Percentiles rank a stretch among this genome's conserved stretches.
phyloP scores from a whole-genome alignment of 2,113 vertebrate species.

The Scytalopus superciliaris region DNA sequence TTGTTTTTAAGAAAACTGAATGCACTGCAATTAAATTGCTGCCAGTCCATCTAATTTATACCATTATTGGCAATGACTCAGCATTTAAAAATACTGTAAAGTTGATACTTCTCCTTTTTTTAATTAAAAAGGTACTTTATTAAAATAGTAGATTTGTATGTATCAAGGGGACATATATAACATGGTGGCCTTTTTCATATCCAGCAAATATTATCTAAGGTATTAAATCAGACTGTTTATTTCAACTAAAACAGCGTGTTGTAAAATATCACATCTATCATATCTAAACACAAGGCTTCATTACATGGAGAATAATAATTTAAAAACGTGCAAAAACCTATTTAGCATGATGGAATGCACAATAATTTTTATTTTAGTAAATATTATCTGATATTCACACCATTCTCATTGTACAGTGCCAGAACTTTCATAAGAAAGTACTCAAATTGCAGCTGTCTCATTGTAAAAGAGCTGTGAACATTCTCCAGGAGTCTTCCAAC shows the following conservation, averaged over 20 bases:
- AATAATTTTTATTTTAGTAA: neutral
- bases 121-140: neutral
- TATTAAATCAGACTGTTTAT: neutral
- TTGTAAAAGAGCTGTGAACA: neutral
- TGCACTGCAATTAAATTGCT: neutral
- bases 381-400: neutral
- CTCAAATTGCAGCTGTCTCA: neutral
- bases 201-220: neutral
- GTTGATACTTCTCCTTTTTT: neutral
- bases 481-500: neutral
- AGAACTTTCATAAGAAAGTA: neutral
- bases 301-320: neutral
- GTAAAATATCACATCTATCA: neutral
- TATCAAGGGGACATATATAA: neutral
- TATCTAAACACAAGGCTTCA: neutral
- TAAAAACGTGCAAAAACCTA: neutral
- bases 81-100: neutral
- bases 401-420: neutral
- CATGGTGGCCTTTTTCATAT: neutral
- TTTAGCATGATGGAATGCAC: neutral
- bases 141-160: neutral
- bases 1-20: neutral
- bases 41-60: neutral
- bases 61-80: neutral
- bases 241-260: neutral